Evolutionary conservation across 2,888 invertebrate genomes (phyloP).

Genomic region (Eupithecia inturbata): DNA sequence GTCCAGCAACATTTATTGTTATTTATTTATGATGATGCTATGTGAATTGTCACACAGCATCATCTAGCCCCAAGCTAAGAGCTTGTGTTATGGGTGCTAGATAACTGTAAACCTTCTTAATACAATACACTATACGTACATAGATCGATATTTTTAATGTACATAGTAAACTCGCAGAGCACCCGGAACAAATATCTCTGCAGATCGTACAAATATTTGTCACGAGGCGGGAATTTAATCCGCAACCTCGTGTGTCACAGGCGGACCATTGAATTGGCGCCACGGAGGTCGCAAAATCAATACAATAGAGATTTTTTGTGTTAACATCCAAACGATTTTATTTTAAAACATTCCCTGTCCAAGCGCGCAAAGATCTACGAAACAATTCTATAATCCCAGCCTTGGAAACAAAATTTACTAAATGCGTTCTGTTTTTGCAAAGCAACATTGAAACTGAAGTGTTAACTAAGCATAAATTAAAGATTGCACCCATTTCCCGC

Average conservation of each 20-base stretch:
- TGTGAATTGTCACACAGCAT: background rate
- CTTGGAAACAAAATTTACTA: slow-evolving; percentile 23
- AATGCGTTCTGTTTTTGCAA: slow-evolving; percentile 32
- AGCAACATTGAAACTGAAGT: slow-evolving; percentile 38
- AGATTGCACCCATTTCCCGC: slow-evolving; percentile 38
- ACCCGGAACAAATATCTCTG: too few relatives aligned
- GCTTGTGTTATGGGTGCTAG: background rate
- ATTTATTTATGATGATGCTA: too few relatives aligned
- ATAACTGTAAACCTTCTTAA: background rate
- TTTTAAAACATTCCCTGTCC: background rate
- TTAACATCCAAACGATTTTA: too few relatives aligned
- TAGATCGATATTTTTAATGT: background rate
- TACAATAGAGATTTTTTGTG: too few relatives aligned
- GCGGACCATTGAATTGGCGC: background rate
- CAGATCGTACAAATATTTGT: background rate
- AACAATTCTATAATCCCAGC: slow-evolving; percentile 18
- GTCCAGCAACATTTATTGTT: too few relatives aligned
- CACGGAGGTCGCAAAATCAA: too few relatives aligned
- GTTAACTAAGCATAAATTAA: slow-evolving; percentile 43
- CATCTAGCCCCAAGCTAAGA: background rate
- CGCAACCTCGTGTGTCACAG: background rate
- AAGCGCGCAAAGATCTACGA: background rate
- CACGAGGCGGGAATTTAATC: background rate
- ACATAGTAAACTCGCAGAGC: background rate
- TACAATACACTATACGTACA: background rate